Base-by-base conservation (phyloP, 2,888 invertebrate species). In the Athalia rosae region DNA sequence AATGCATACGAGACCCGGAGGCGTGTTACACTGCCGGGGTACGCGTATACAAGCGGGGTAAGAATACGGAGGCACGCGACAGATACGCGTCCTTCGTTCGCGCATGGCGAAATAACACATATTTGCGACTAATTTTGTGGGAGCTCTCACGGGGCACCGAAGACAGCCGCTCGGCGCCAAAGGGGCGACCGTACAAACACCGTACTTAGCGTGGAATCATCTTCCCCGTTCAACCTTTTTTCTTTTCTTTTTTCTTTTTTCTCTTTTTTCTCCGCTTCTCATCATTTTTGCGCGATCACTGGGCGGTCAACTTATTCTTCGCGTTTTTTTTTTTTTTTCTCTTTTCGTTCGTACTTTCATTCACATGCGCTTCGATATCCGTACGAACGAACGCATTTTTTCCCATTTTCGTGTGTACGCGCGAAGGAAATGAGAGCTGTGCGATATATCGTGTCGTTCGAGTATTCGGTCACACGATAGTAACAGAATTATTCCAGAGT, bases 111-210 rank as follows among this genome's bases (percentile, higher is more conserved):
- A 88, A 87, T 88, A 87, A 87, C 85, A 87, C 84, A 86, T 84
- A 86, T 86, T 88, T 85, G 83, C 78, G 84, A 83, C 82, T 85
- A 86, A 88, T 87, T 88, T 86, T 84, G 83, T 78, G 84, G 83
- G 79, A 82, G 82, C 83, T 80, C 79, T 15, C 85, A 81, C 83
- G 74, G 79, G 76, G 66, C 63, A 56, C 43, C 45, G 11, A 58
- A 69, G 69, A 56, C 56, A 50, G 50, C 45, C n/a, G 43, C 43
- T 76, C 81, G 80, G 80, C 80, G 79, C 80, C 77, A 80, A 15
- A 59, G 47, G 73, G 69, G 61, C 64, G 76, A 77, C 4, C 69
- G 41, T n/a, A 9, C 50, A 43, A 41, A 9, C 56, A 53, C 69
- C 56, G 69, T 69, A 69, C 69, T 69, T 62, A 69, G n/a, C 56